Conservation (phyloP, 2,113 vertebrate genomes). For the Azemiops feae region DNA sequence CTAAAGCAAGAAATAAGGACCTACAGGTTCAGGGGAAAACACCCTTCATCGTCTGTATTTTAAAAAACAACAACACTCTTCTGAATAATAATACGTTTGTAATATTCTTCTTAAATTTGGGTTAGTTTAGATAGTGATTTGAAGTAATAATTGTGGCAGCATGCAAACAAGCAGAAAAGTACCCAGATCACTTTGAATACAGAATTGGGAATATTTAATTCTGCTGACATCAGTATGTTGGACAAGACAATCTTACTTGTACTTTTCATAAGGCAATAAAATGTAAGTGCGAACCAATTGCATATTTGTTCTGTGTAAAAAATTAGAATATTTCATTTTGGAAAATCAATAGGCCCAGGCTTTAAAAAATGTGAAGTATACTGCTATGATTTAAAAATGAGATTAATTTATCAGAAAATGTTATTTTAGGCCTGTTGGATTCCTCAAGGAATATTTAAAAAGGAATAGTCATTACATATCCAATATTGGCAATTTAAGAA, state of each 20-base stretch:
- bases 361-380: not conserved
- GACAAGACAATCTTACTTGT: not conserved
- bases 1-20: not conserved
- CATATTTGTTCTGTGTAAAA: not conserved
- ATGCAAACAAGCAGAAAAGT: not conserved
- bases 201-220: not conserved
- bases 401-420: not conserved
- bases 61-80: not conserved
- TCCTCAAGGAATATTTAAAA: not conserved
- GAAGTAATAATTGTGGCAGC: not conserved
- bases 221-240: not conserved
- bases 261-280: not conserved
- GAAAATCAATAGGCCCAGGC: not conserved
- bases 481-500: not conserved
- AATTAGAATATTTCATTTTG: not conserved
- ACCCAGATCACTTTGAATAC: not conserved
- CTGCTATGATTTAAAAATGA: not conserved
- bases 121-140: not conserved
- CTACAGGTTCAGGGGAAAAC: not conserved
- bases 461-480: not conserved
- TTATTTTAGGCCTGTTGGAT: not conserved
- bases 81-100: not conserved
- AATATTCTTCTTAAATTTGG: not conserved
- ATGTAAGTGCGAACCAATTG: not conserved
- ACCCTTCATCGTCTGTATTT: not conserved